These are phyloP conservation scores for Orchestes rusci DNA, from an alignment of 2,888 invertebrate genomes.

Conservation along the genomic window DNA sequence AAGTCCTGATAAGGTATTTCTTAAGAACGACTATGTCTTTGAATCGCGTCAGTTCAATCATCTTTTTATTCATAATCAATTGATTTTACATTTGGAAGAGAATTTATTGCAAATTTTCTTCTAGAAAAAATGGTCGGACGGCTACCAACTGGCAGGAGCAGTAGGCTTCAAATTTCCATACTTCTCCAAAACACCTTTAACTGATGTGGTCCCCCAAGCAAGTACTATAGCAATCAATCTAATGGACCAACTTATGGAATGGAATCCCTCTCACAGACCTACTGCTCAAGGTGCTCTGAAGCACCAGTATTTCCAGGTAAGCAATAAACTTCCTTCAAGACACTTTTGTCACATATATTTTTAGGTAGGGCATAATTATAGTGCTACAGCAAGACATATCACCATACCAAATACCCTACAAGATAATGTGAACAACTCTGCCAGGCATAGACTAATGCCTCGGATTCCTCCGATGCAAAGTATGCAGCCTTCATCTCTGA, in stretches of 20 bases:
- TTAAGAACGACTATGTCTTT: too few relatives aligned
- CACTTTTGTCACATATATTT: slow-evolving; percentile 11
- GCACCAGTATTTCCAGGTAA: slow-evolving; percentile 47
- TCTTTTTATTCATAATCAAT: not conserved
- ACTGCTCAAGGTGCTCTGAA: slow-evolving; percentile 83
- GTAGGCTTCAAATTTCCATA: slow-evolving; percentile 96
- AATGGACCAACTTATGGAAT: slow-evolving; percentile 78
- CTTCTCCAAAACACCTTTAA: slow-evolving; percentile 72
- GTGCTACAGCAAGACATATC: slow-evolving; percentile 27
- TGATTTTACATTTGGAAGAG: not conserved
- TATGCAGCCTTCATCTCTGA: not conserved
- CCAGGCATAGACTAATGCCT: slow-evolving; percentile 10
- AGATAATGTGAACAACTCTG: slow-evolving; percentile 13
- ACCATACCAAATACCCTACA: slow-evolving; percentile 20
- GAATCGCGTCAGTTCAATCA: too few relatives aligned
- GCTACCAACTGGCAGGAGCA: slow-evolving; percentile 82
- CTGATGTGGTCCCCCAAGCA: slow-evolving; percentile 74
- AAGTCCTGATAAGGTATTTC: slow-evolving; percentile 73
- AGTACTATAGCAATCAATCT: slow-evolving; percentile 75
- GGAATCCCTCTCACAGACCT: slow-evolving; percentile 90
- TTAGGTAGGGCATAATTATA: slow-evolving; percentile 40
- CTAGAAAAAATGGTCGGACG: slow-evolving; percentile 90
- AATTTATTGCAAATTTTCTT: slow-evolving; percentile 18
- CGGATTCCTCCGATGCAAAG: slow-evolving; percentile 6
- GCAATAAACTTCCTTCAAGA: not conserved